phyloP scores from a whole-genome alignment of 2,888 invertebrate species.

The Empis livida region DNA sequence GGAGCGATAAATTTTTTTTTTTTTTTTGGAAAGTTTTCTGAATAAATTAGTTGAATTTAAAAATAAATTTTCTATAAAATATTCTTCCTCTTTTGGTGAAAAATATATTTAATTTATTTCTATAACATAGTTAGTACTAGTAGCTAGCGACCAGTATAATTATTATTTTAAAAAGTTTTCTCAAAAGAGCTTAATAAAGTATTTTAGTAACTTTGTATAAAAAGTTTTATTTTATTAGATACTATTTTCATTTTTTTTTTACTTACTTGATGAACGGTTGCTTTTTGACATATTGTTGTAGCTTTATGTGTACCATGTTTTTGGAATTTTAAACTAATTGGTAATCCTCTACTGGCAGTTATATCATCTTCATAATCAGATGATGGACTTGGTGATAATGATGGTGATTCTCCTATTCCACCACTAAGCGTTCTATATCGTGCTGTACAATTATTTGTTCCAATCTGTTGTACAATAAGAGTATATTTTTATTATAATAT shows the following conservation, averaged over 20 bases:
- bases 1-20: no score
- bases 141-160: no score
- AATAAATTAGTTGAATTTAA: no score
- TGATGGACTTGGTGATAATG: conserved; percentile 49
- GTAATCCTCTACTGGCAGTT: conserved; percentile 38
- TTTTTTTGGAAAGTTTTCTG: no score
- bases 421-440: conserved; percentile 40
- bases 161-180: no score
- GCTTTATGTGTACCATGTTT: conserved; percentile 35
- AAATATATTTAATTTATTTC: no score
- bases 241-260: conserved; percentile 15
- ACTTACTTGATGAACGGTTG: conserved; percentile 53
- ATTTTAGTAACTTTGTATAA: no score
- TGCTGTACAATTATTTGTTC: conserved; percentile 37
- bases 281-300: conserved; percentile 43
- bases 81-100: no score
- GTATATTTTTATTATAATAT: background rate
- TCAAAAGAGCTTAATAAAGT: no score
- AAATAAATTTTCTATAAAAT: no score
- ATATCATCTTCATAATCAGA: conserved; percentile 58
- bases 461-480: conserved; percentile 28
- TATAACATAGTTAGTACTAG: no score
- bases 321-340: conserved; percentile 30
- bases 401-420: conserved; percentile 41
- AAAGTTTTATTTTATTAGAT: no score